Base-by-base conservation (phyloP, 2,113 vertebrate genomes). In the Lamprotornis superbus region DNA sequence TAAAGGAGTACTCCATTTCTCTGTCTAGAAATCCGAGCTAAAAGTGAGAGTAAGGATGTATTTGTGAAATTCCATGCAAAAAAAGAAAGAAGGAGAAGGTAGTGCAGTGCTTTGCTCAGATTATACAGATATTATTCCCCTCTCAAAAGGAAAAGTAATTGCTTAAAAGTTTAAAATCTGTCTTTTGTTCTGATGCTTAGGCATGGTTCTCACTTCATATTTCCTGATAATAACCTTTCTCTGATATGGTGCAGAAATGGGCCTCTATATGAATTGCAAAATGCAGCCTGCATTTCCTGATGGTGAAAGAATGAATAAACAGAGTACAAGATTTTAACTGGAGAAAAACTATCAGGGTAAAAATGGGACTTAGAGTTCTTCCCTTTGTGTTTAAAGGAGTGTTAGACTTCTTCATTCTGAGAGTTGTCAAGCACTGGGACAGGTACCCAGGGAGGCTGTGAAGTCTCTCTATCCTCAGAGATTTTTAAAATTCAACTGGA, bases 121-220 rank as follows among this genome's bases (percentile, higher is more conserved):
- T 4, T 55, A 27, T n/a, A 35, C 2, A 55, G 21, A 9, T 77
- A 44, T 22, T 68, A 49, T 46, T 23, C 2, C 2, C 1, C 19
- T 2, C 3, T 19, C 7, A 11, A 24, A 46, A 3, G 0, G 61
- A 65, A 57, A 74, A 7, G 1, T 28, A 19, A 61, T 65, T 17
- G 9, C 19, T 53, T 57, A 12, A 5, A 78, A 61, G 4, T 40
- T 86, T n/a, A 28, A 73, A 68, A 67, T 12, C 6, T 61, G 15
- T 19, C 4, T 67, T 82, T 55, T 52, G 2, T 56, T 39, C 15
- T 64, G 33, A 23, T 40, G 69, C 18, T 71, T 83, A 56, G 15
- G 21, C 16, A 44, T 13, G n/a, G 13, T 53, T 92, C 12, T 82
- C 19, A n/a, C 17, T 28, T 65, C 2, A 2, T 76, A 25, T 90